Conservation (phyloP, 1,140 invertebrate genomes). For the Megalonaias nervosa region DNA sequence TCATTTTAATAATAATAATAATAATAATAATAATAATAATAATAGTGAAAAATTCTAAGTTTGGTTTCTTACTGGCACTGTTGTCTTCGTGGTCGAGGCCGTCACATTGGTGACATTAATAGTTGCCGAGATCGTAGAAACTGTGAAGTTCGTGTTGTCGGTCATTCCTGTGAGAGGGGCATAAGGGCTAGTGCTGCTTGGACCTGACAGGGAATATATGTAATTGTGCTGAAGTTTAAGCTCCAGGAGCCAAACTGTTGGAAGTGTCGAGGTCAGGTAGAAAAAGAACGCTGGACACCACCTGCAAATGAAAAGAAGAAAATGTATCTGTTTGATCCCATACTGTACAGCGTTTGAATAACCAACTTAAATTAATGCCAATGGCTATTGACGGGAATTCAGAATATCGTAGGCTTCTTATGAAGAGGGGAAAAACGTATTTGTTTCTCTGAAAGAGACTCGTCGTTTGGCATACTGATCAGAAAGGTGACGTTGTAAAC, state of each 20-base stretch:
- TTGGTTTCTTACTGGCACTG: not conserved
- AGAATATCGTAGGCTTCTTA: too few relatives aligned
- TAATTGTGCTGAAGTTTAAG: conserved; percentile 31
- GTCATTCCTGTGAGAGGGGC: not conserved
- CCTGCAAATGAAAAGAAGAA: conserved; percentile 28
- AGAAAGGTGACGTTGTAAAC: too few relatives aligned
- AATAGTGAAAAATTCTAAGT: not conserved
- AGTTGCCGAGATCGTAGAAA: not conserved
- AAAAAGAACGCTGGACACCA: conserved; percentile 57
- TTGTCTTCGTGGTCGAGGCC: not conserved
- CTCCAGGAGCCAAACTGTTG: conserved; percentile 57
- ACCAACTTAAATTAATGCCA: too few relatives aligned
- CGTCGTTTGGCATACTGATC: too few relatives aligned
- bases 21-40: too few relatives aligned
- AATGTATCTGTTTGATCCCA: too few relatives aligned
- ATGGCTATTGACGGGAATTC: too few relatives aligned
- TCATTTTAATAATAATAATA: too few relatives aligned
- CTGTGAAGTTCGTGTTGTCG: not conserved
- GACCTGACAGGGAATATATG: not conserved
- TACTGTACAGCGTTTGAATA: too few relatives aligned
- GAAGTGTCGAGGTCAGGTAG: conserved; percentile 51
- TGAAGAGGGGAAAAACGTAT: too few relatives aligned
- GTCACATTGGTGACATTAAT: not conserved
- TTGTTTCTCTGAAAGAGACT: too few relatives aligned
- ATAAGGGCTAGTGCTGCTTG: not conserved